Conservation (phyloP, 2,888 invertebrate genomes). For the Andrena fulva region DNA sequence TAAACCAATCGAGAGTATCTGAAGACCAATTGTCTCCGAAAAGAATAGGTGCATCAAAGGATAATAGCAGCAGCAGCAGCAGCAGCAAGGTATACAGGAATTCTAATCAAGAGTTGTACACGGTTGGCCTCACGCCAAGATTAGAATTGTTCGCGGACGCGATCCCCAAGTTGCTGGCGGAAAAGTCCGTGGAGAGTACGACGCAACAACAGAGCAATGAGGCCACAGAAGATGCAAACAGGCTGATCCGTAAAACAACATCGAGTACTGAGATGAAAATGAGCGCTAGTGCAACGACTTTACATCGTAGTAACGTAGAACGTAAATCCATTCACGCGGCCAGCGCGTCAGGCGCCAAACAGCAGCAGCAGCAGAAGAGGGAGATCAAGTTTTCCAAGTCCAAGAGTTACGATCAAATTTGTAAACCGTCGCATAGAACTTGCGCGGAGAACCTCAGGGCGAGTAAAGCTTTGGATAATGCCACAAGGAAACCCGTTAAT, state of each 20-base stretch:
- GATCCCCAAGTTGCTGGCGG: constrained; percentile 82
- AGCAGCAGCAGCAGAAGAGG: constrained; percentile 44
- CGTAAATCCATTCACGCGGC: constrained; percentile 56
- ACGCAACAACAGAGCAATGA: constrained; percentile 51
- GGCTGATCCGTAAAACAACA: constrained; percentile 22
- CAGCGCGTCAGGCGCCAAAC: constrained; percentile 65
- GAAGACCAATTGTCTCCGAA: constrained; percentile 59
- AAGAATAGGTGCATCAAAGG: constrained; percentile 50
- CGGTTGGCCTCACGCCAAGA: constrained; percentile 81
- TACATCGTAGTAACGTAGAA: constrained; percentile 33
- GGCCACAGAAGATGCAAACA: constrained; percentile 20
- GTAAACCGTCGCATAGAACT: constrained; percentile 69
- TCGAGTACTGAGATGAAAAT: constrained; percentile 24
- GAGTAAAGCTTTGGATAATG: constrained; percentile 65
- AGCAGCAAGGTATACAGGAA: constrained; percentile 69
- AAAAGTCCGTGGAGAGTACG: constrained; percentile 76
- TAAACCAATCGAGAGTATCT: constrained; percentile 63
- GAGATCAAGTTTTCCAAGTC: constrained; percentile 76
- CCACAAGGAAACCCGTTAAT: constrained; percentile 56
- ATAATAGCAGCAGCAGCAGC: constrained; percentile 13
- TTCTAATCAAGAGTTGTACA: constrained; percentile 78
- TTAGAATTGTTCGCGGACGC: constrained; percentile 82
- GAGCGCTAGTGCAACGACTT: not conserved
- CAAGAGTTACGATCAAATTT: constrained; percentile 80
- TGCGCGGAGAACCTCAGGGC: constrained; percentile 73